Evolutionary conservation across 2,888 invertebrate genomes (phyloP).

Genomic region (Epinotia ramella): DNA sequence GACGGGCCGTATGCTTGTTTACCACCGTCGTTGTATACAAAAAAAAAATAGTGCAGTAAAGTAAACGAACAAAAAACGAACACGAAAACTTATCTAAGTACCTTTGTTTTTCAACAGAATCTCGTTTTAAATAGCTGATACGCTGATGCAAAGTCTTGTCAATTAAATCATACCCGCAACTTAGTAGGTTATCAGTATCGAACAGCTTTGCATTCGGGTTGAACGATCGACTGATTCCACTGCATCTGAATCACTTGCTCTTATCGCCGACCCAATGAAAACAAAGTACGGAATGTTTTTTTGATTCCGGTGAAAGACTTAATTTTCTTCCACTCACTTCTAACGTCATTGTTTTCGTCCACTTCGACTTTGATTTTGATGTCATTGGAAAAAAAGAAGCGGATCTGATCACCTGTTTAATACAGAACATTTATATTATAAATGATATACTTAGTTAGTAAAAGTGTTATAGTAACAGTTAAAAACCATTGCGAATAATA

Average conservation of each 20-base stretch:
- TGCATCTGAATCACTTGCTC: constrained; percentile 47
- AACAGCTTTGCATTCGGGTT: constrained; percentile 56
- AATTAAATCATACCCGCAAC: not conserved
- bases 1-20: no score
- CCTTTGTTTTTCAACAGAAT: no score
- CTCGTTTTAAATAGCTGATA: not conserved
- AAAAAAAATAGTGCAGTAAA: not conserved
- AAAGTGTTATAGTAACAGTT: no score
- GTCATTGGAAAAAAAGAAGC: no score
- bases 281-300: constrained; percentile 4
- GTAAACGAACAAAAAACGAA: no score
- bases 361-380: no score
- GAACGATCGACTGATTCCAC: constrained; percentile 53
- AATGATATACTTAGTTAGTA: no score
- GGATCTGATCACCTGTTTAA: no score
- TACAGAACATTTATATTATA: no score
- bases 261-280: constrained; percentile 13
- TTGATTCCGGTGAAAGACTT: not conserved
- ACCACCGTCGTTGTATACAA: no score
- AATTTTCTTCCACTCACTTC: not conserved
- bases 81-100: not conserved
- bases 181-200: constrained; percentile 48
- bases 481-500: no score
- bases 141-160: not conserved
- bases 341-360: no score